Percentiles rank a stretch among this genome's conserved stretches.
Conservation (phyloP, 2,797 vertebrate genomes). For the Triplophysa yarkandensis region DNA sequence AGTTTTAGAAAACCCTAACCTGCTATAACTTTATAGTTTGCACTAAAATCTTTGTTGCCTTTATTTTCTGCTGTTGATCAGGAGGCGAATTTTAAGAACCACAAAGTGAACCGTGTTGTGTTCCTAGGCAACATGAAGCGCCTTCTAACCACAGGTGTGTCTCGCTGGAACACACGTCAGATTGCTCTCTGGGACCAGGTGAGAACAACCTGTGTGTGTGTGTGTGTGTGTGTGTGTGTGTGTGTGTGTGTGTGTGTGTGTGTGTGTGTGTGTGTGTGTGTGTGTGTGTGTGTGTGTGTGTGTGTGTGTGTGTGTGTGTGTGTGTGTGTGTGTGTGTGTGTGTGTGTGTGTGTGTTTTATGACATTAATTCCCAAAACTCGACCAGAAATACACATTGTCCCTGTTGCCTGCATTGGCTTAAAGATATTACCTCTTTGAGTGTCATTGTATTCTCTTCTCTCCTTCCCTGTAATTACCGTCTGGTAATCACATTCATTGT, state of each 20-base stretch:
- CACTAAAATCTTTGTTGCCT: constrained; percentile 11
- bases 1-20: not conserved
- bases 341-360: constrained; percentile 23
- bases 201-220: constrained; percentile 60
- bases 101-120: constrained; percentile 93
- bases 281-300: constrained; percentile 27
- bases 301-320: constrained; percentile 24
- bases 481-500: constrained; percentile 36
- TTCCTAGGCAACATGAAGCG: constrained; percentile 94
- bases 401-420: constrained; percentile 29
- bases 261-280: constrained; percentile 24
- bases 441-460: constrained; percentile 34
- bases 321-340: constrained; percentile 24
- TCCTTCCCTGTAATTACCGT: constrained; percentile 10
- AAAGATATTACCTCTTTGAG: constrained; percentile 28
- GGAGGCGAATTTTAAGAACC: constrained; percentile 95
- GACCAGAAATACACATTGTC: constrained; percentile 43
- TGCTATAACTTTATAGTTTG: not conserved
- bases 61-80: constrained; percentile 62
- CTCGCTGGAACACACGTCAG: constrained; percentile 97
- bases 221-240: constrained; percentile 27
- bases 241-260: constrained; percentile 24
- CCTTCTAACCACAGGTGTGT: constrained; percentile 93
- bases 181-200: constrained; percentile 99
- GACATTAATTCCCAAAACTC: constrained; percentile 33